A percentile compares a stretch with the other conserved stretches of the same genome.
Conservation (phyloP, 1,140 invertebrate genomes). For the Phthorimaea operculella region DNA sequence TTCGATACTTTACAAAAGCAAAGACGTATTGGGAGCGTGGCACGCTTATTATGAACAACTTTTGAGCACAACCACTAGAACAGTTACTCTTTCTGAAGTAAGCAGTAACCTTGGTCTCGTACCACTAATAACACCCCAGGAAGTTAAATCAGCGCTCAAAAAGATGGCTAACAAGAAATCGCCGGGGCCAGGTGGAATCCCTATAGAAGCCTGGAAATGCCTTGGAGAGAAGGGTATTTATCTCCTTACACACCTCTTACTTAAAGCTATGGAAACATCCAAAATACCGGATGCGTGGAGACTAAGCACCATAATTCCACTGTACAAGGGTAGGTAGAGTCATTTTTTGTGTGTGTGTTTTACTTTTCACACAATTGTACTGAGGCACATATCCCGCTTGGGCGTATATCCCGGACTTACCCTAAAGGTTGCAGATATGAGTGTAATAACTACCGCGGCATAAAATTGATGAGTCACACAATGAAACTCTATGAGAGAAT, state of each 20-base stretch:
- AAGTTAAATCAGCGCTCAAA: slow-evolving; percentile 3
- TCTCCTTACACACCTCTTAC: neutral
- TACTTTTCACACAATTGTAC: too few relatives aligned
- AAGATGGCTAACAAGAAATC: slow-evolving; percentile 5
- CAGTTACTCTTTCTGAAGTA: neutral
- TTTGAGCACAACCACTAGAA: neutral
- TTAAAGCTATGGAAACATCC: neutral
- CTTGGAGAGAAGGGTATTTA: neutral
- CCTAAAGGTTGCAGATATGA: neutral
- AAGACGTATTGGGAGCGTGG: neutral
- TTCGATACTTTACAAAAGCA: neutral
- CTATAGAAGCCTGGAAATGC: slow-evolving; percentile 3
- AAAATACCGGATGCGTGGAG: slow-evolving; percentile 5
- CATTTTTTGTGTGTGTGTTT: too few relatives aligned
- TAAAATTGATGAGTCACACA: slow-evolving; percentile 4
- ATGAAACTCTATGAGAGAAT: slow-evolving; percentile 4
- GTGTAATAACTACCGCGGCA: slow-evolving; percentile 3
- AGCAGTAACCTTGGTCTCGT: neutral
- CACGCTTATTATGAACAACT: neutral
- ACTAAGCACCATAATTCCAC: neutral
- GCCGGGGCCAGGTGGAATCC: neutral
- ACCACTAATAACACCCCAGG: neutral
- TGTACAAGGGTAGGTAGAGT: slow-evolving; percentile 6
- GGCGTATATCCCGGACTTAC: too few relatives aligned
- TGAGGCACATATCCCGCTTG: too few relatives aligned